Conservation (phyloP, 2,797 vertebrate species). For the Acrossocheilus fasciatus region DNA sequence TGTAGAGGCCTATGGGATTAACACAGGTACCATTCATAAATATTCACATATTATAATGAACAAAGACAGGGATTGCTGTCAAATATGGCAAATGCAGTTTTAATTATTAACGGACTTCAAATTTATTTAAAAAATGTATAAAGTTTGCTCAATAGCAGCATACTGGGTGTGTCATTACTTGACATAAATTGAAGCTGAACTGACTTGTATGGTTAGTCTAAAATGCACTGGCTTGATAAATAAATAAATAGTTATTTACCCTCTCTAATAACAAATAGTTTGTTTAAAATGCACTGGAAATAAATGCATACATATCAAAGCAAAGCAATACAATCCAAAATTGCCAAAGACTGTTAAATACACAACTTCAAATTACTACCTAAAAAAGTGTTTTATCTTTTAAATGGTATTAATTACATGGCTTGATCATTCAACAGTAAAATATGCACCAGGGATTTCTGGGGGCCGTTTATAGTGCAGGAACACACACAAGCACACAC, state of each 20-base stretch:
- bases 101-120: neutral
- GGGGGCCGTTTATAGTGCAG: neutral
- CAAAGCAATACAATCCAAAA: neutral
- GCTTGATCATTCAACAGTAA: neutral
- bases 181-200: neutral
- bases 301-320: neutral
- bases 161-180: neutral
- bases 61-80: neutral
- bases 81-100: neutral
- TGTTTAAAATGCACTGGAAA: neutral
- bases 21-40: neutral
- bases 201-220: neutral
- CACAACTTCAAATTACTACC: neutral
- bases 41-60: neutral
- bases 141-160: neutral
- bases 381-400: neutral
- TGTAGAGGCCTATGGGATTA: neutral
- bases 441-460: neutral
- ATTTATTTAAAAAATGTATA: neutral
- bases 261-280: neutral
- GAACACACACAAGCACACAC: constrained; percentile 13
- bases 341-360: neutral
- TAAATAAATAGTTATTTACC: neutral
- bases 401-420: neutral
- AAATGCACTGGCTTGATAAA: neutral